Conservation (phyloP, 1,140 invertebrate genomes). For the Microplitis mediator region DNA sequence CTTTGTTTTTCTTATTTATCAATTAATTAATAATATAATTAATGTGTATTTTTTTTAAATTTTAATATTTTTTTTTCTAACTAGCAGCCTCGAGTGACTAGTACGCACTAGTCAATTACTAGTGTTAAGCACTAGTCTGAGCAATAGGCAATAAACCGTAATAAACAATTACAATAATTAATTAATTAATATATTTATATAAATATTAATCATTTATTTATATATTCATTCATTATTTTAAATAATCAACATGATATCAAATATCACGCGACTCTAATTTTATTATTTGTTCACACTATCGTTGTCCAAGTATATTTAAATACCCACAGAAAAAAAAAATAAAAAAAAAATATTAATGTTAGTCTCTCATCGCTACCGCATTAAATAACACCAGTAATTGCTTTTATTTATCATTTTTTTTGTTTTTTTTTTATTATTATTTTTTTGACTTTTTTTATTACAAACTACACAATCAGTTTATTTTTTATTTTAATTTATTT, state of each 20-base stretch:
- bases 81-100: slow-evolving; percentile 59
- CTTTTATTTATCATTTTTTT: background rate
- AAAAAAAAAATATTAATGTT: slow-evolving; percentile 3
- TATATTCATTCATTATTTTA: no score
- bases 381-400: background rate
- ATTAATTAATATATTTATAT: slow-evolving; percentile 12
- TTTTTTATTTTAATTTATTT: slow-evolving; percentile 4
- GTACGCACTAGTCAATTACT: slow-evolving; percentile 53
- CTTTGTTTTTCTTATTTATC: slow-evolving; percentile 18
- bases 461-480: background rate
- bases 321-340: background rate
- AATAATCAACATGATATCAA: background rate
- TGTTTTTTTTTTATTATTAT: background rate
- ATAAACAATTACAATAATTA: slow-evolving; percentile 21
- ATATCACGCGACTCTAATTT: background rate
- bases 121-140: slow-evolving; percentile 54
- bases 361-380: slow-evolving; percentile 7
- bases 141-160: slow-evolving; percentile 24
- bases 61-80: slow-evolving; percentile 51
- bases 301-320: background rate
- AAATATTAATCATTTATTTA: background rate
- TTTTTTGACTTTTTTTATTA: background rate
- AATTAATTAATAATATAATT: slow-evolving; percentile 22
- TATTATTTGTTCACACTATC: slow-evolving; percentile 1
- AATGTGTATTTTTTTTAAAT: slow-evolving; percentile 14